Evolutionary conservation across 2,113 vertebrate species (phyloP).

Genomic region (Xiphophorus hellerii): DNA sequence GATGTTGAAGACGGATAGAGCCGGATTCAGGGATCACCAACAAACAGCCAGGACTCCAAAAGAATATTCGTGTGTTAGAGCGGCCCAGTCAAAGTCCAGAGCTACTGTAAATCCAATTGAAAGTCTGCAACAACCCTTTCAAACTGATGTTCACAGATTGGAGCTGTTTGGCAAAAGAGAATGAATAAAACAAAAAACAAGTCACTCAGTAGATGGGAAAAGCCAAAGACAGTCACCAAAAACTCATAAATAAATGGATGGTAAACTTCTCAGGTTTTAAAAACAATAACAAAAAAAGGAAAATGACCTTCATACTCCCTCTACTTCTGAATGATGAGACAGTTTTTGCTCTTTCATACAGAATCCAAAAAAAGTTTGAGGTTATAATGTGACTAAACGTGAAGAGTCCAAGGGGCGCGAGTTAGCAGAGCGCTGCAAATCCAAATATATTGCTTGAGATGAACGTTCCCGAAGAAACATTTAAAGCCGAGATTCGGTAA

Average conservation of each 20-base stretch:
- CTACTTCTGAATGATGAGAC: not conserved
- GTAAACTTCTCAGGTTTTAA: not conserved
- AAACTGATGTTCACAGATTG: not conserved
- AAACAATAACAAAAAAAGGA: not conserved
- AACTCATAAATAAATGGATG: no score
- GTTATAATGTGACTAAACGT: not conserved
- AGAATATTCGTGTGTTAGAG: no score
- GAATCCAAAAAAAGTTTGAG: not conserved
- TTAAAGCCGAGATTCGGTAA: constrained; percentile 13
- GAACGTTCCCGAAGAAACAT: constrained; percentile 6
- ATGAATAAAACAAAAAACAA: not conserved
- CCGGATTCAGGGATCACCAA: not conserved
- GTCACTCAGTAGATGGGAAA: no score
- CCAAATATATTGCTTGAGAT: constrained; percentile 12
- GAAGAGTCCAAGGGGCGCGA: not conserved
- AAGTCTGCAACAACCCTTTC: no score
- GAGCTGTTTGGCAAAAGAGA: not conserved
- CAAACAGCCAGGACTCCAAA: not conserved
- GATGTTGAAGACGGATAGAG: not conserved
- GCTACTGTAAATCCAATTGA: not conserved
- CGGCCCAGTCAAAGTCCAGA: not conserved
- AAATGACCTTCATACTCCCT: not conserved
- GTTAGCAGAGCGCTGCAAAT: not conserved
- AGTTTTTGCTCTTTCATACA: not conserved
- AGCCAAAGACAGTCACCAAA: not conserved